phyloP scores from a whole-genome alignment of 2,113 vertebrate genomes.

The Dinomys branickii region DNA sequence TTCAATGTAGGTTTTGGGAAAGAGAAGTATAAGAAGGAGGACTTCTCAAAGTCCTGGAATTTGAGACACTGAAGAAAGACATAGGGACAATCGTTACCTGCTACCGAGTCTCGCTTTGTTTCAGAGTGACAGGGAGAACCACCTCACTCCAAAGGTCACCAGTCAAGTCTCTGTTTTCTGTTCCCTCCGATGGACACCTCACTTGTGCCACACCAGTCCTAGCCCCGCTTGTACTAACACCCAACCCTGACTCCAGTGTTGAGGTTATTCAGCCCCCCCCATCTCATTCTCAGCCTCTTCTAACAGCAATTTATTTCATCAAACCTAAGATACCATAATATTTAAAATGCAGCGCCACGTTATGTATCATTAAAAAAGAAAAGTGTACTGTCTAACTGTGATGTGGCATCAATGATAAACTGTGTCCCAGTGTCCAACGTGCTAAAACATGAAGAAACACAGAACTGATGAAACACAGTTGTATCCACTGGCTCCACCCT shows the following conservation, averaged over 20 bases:
- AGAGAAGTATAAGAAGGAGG: neutral
- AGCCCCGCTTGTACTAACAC: neutral
- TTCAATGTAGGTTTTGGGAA: neutral
- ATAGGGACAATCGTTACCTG: too few species aligned
- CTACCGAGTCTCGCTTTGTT: neutral
- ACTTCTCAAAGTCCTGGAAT: neutral
- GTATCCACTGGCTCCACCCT: neutral
- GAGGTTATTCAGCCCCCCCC: neutral
- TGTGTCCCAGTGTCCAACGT: neutral
- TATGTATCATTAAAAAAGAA: neutral
- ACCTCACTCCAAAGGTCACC: neutral
- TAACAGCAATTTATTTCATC: conserved; percentile 6
- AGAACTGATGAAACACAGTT: neutral
- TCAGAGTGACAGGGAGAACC: neutral
- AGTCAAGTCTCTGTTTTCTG: neutral
- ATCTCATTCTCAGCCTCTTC: neutral
- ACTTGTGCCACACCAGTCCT: too few species aligned
- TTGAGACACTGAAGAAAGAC: neutral
- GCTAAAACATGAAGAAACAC: neutral
- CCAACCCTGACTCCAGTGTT: neutral
- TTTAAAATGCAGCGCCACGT: neutral
- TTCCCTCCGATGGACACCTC: neutral
- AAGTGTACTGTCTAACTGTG: neutral
- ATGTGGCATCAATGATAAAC: neutral
- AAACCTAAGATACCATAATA: neutral